Evolutionary conservation across 2,888 invertebrate genomes (phyloP).

Genomic region (Phlogophora meticulosa): DNA sequence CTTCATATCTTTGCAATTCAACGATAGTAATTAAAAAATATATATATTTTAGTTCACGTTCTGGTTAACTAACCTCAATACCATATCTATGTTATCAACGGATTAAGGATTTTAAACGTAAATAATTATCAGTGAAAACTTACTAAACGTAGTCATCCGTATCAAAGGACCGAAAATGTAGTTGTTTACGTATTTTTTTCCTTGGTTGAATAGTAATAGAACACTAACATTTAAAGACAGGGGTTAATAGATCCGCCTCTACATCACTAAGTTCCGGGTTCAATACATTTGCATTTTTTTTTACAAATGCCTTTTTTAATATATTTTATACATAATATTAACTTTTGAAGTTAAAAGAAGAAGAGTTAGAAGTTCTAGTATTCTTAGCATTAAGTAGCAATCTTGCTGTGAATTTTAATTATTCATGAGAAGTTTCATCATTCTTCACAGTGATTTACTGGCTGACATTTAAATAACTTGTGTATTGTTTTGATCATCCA

Average conservation of each 20-base stretch:
- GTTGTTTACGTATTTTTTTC: not conserved
- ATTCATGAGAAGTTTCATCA: too few relatives aligned
- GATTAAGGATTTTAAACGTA: constrained; percentile 21
- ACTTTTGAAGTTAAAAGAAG: not conserved
- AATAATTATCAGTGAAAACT: not conserved
- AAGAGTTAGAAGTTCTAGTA: not conserved
- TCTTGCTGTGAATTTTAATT: too few relatives aligned
- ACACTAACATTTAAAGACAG: constrained; percentile 18
- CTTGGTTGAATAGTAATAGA: not conserved
- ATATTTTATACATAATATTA: too few relatives aligned
- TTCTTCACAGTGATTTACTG: too few relatives aligned
- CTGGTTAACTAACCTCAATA: constrained; percentile 32
- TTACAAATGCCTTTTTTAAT: not conserved
- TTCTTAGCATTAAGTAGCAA: too few relatives aligned
- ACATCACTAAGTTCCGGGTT: constrained; percentile 6
- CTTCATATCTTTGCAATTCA: not conserved
- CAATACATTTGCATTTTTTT: not conserved
- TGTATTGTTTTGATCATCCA: not conserved
- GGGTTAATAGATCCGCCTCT: constrained; percentile 12
- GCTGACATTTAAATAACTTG: not conserved
- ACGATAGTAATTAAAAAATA: constrained; percentile 17
- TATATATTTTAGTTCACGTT: constrained; percentile 6
- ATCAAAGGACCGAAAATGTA: not conserved
- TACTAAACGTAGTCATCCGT: not conserved
- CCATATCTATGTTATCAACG: constrained; percentile 32